A percentile compares a stretch with the other conserved stretches of the same genome.
phyloP scores from a whole-genome alignment of 2,888 invertebrate genomes.

The Cynaeus angustus region DNA sequence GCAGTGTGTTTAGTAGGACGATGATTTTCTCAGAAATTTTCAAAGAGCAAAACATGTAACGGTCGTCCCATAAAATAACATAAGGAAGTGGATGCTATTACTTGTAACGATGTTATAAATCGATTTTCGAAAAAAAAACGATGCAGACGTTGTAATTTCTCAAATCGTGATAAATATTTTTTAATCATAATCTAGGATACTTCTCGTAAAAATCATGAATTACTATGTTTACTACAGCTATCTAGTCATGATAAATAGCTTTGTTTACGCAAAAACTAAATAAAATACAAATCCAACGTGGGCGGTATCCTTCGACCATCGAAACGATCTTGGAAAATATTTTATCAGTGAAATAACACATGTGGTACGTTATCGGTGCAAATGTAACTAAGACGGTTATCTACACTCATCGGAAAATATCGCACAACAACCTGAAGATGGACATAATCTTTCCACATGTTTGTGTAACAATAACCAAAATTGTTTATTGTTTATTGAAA shows the following conservation, averaged over 20 bases:
- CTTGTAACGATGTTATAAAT: conserved; percentile 8
- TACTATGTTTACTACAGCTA: conserved; percentile 25
- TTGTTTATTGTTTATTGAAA: too few species aligned
- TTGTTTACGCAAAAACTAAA: conserved; percentile 25
- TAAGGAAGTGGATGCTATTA: conserved; percentile 21
- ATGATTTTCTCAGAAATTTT: conserved; percentile 32
- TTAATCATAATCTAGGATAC: too few species aligned
- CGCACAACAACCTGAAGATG: background rate
- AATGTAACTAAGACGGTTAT: background rate
- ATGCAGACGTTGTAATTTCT: background rate
- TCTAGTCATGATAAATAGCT: conserved; percentile 23
- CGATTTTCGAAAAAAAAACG: conserved; percentile 6
- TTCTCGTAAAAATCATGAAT: conserved; percentile 24
- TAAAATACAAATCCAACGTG: conserved; percentile 13
- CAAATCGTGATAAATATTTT: background rate
- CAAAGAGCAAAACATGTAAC: conserved; percentile 20
- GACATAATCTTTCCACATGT: background rate
- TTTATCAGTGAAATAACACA: conserved; percentile 1
- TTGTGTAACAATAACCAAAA: too few species aligned
- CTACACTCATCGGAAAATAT: background rate
- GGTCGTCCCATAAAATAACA: conserved; percentile 29
- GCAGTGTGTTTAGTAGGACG: conserved; percentile 27
- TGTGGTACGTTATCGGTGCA: background rate
- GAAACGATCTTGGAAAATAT: background rate
- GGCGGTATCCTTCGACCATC: background rate